Percentiles rank a stretch among this genome's conserved stretches.
Evolutionary conservation across 2,888 invertebrate genomes (phyloP).

Genomic region (Xestobium rufovillosum): DNA sequence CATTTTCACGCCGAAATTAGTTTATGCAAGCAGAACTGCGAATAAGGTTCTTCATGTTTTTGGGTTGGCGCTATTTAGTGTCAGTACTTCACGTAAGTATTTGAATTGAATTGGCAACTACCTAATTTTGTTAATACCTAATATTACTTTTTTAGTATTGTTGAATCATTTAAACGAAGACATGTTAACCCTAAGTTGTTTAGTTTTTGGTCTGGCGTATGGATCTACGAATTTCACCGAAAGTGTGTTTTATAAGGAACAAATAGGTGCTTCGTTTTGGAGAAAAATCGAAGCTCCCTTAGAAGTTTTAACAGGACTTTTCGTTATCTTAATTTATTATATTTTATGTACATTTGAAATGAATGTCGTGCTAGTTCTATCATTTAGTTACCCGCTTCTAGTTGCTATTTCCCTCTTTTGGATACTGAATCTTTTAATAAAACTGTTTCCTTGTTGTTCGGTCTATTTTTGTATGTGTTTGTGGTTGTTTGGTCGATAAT

Average conservation of each 20-base stretch:
- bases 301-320: constrained; percentile 43
- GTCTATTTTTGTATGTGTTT: constrained; percentile 1
- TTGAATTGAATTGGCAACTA: constrained; percentile 1
- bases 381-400: constrained; percentile 21
- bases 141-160: constrained; percentile 1
- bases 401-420: constrained; percentile 24
- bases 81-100: neutral
- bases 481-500: too few species aligned
- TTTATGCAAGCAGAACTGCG: neutral
- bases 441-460: constrained; percentile 15
- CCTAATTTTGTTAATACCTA: neutral
- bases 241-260: constrained; percentile 45
- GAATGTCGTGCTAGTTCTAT: constrained; percentile 22
- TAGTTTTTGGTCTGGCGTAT: constrained; percentile 47
- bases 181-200: constrained; percentile 46
- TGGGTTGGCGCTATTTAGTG: neutral
- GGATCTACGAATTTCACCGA: constrained; percentile 46
- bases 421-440: constrained; percentile 22
- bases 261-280: constrained; percentile 47
- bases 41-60: neutral
- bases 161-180: constrained; percentile 38
- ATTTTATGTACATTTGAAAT: constrained; percentile 23
- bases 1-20: neutral
- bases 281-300: constrained; percentile 45
- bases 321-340: constrained; percentile 38